Evolutionary conservation across 2,888 invertebrate species (phyloP).

Genomic region (Callosobruchus maculatus): DNA sequence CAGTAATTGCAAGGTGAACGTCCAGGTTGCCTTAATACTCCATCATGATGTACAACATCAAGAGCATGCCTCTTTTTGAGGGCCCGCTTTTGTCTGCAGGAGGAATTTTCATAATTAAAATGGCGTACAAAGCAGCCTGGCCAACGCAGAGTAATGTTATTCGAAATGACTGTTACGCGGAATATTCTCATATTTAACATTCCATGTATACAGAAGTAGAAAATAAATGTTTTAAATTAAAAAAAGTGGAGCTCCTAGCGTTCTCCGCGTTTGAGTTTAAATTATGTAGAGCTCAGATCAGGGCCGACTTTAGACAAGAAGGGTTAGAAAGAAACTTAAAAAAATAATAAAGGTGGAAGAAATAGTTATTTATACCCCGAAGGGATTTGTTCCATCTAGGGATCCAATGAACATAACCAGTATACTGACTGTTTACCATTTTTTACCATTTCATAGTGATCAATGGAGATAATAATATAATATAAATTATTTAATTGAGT

Average conservation of each 20-base stretch:
- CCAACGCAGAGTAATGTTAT: conserved; percentile 21
- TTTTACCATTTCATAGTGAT: too few species aligned
- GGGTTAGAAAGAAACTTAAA: too few species aligned
- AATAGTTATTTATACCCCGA: too few species aligned
- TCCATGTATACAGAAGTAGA: conserved; percentile 23
- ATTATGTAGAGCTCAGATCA: not conserved
- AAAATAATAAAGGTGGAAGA: too few species aligned
- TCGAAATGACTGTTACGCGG: conserved; percentile 8
- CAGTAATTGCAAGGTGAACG: not conserved
- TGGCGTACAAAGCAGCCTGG: conserved; percentile 20
- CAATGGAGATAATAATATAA: too few species aligned
- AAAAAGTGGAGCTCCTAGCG: not conserved
- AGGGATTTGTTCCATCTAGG: too few species aligned
- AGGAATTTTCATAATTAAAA: conserved; percentile 27
- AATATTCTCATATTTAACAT: conserved; percentile 19
- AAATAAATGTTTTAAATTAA: conserved; percentile 17
- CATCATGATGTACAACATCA: not conserved
- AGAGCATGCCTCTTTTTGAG: not conserved
- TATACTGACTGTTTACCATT: too few species aligned
- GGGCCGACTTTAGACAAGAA: not conserved
- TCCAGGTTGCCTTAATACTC: not conserved
- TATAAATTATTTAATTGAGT: too few species aligned
- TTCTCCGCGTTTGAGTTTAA: not conserved
- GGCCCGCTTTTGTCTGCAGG: not conserved
- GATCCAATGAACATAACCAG: too few species aligned